Evolutionary conservation across 1,140 invertebrate species (phyloP).

Genomic region (Chelonus insularis): DNA sequence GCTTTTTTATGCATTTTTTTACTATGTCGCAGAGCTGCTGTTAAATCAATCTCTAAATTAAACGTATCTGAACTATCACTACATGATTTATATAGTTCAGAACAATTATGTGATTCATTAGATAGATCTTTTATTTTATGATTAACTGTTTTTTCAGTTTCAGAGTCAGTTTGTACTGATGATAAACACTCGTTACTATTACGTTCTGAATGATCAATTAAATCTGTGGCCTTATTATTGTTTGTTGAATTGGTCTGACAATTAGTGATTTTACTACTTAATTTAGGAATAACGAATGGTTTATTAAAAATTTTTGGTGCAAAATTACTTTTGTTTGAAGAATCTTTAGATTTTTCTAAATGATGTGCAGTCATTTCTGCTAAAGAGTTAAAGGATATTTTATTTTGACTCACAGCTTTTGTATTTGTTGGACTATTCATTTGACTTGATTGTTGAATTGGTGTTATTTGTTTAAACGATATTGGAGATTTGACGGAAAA

Average conservation of each 20-base stretch:
- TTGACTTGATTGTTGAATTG: constrained; percentile 27
- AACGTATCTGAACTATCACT: no score
- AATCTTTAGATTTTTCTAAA: constrained; percentile 40
- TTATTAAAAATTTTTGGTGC: constrained; percentile 1
- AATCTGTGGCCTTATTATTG: no score
- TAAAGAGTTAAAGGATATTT: constrained; percentile 41
- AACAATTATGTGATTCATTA: neutral
- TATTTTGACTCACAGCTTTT: constrained; percentile 7
- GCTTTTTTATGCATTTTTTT: constrained; percentile 27
- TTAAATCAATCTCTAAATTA: constrained; percentile 46
- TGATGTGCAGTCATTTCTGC: constrained; percentile 49
- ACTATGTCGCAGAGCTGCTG: constrained; percentile 32
- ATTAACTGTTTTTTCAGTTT: neutral
- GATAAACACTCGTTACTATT: no score
- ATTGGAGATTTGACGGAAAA: neutral
- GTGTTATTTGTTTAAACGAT: no score
- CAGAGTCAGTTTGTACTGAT: neutral
- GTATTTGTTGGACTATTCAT: constrained; percentile 30
- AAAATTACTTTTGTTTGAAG: neutral
- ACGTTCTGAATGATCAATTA: no score
- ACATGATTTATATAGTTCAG: constrained; percentile 18
- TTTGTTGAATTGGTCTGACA: neutral
- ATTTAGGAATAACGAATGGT: constrained; percentile 41
- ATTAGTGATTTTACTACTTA: constrained; percentile 25
- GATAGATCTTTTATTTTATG: neutral